Base-by-base conservation (phyloP, 2,797 vertebrate genomes). In the Pangasius djambal region DNA sequence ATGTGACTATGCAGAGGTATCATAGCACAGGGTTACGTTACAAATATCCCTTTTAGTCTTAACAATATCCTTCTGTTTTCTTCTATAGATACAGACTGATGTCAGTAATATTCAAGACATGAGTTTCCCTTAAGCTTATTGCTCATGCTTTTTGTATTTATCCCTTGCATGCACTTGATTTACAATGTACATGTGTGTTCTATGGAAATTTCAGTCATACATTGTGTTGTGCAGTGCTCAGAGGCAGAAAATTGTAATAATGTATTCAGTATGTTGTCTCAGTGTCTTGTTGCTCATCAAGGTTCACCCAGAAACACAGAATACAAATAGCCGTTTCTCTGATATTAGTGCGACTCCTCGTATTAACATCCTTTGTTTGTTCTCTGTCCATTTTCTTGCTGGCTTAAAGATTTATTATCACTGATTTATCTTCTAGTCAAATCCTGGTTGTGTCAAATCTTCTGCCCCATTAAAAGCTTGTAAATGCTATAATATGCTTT, bases 191-290 rank as follows among this genome's bases (percentile, higher is more conserved):
- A 63, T 88, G 34, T 88, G 75, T 85, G 55, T 82, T 86, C 31
- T 44, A 31, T 81, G 74, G 31, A 87, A 84, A 90, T 87, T 85
- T n/a, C 57, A 55, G 74, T 28, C 48, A 69, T 77, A 59, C 55
- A n/a, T 59, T 87, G 59, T 87, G 86, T 79, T 72, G 72, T 79
- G n/a, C 40, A 31, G 40, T 61, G 86, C 55, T 72, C 25, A 74
- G 65, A 85, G 75, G 25, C 89, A 85, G 83, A 55, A 88, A 82
- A 86, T 79, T 44, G 13, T 12, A 48, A 69, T 90, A 86, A 90
- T 88, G 89, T 88, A 90, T 90, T 88, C 89, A 81, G 48, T n/a
- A 20, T 74, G 83, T 82, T 86, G 87, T 65, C 77, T 86, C 52
- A 50, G 28, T 34, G 65, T 90, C 28, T 63, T 74, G 40, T 65